Percentiles rank a stretch among this genome's conserved stretches.
Evolutionary conservation across 2,113 vertebrate species (phyloP).

Genomic region (Ailurus styani): DNA sequence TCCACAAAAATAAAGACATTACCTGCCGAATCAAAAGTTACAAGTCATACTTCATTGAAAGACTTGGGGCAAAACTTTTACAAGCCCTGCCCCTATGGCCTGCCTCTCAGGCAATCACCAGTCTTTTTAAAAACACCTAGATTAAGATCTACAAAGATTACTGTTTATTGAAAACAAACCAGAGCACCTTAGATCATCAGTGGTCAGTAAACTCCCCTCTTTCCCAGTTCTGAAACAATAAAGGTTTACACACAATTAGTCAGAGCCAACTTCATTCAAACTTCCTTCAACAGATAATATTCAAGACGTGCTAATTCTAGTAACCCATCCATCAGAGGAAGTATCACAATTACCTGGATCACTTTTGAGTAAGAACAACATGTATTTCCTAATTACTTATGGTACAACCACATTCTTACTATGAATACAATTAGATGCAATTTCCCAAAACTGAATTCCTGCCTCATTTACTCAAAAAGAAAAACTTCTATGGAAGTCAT

Average conservation of each 20-base stretch:
- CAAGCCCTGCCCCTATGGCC: not conserved
- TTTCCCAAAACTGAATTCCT: conserved; percentile 31
- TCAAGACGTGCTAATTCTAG: not conserved
- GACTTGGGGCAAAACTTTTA: not conserved
- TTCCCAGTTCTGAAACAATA: conserved; percentile 1
- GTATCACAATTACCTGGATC: not conserved
- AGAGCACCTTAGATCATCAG: not conserved
- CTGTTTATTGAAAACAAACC: conserved; percentile 40
- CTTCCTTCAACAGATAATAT: conserved; percentile 28
- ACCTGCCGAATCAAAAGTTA: conserved; percentile 1
- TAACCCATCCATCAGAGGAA: not conserved
- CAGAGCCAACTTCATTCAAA: conserved; percentile 34
- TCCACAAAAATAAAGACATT: conserved; percentile 27
- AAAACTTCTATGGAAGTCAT: not conserved
- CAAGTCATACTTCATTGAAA: not conserved
- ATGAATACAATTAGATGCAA: conserved; percentile 18
- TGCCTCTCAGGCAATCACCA: not conserved
- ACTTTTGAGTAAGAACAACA: conserved; percentile 27
- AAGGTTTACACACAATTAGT: conserved; percentile 13
- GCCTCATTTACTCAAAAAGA: not conserved
- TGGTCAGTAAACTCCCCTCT: not conserved
- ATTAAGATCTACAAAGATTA: conserved; percentile 24
- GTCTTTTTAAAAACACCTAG: not conserved
- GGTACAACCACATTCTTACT: conserved; percentile 30
- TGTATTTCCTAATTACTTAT: conserved; percentile 2